Base-by-base conservation (phyloP, 2,113 vertebrate species). In the Labeo rohita region DNA sequence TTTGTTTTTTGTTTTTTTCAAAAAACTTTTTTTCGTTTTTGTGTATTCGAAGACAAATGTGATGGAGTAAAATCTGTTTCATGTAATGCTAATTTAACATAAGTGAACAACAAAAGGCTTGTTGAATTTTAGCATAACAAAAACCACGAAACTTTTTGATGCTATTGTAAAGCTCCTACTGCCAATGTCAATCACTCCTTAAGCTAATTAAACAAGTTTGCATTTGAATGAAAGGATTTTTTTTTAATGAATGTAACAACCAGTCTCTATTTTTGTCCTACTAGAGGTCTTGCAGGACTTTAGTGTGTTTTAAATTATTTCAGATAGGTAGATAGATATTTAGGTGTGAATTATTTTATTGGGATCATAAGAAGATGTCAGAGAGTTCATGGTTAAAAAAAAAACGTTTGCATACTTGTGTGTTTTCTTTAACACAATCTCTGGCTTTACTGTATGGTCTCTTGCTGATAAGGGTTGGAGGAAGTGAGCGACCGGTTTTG, bases 161-260 rank as follows among this genome's bases (percentile, higher is more conserved):
- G 49, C 81, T 15, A n/a, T 83, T 54, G 66, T 72, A 11, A 39
- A 49, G 80, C 80, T 70, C 15, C 3, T 47, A 28, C 56, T 49
- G 11, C n/a, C 12, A 49, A 80, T 80, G 79, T 65, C 39, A 66
- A 9, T 65, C 75, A 54, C 50, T 54, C 18, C 52, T 80, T 80
- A 80, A 80, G 54, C 54, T 50, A 83, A 70, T 83, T 83, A 50
- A 70, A n/a, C 43, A 45, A 54, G 50, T 83, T 73, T 83, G 66
- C 81, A 72, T 83, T 39, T 83, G 80, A 39, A 83, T 72, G 13
- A 83, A 36, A 43, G 18, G 18, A 68, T 36, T 70, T 49, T 18
- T 11, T 66, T 0, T 13, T 4, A 83, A 16, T 65, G 70, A 49
- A 54, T 83, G 65, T 52, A 43, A 3, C 79, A 47, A 66, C 2